Percentiles rank a stretch among this genome's conserved stretches.
These are phyloP conservation scores for Piaya cayana DNA, from an alignment of 2,113 vertebrate genomes.

Conservation along the genomic window DNA sequence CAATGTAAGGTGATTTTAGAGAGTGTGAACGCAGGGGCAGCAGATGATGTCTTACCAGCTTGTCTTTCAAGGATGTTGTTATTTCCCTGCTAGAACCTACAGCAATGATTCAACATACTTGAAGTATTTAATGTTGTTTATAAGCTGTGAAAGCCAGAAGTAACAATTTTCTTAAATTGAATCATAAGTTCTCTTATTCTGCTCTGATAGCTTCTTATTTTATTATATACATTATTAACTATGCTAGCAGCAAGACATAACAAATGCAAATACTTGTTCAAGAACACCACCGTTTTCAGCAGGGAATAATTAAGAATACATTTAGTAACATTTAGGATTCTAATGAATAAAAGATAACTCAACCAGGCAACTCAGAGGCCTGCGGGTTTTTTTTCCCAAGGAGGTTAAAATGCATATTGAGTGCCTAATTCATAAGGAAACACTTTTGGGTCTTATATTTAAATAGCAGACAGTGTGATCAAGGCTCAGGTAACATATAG, in stretches of 20 bases:
- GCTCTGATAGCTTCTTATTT: constrained; percentile 38
- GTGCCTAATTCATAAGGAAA: constrained; percentile 30
- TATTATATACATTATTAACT: constrained; percentile 63
- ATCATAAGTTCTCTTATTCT: constrained; percentile 39
- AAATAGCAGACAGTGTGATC: constrained; percentile 23
- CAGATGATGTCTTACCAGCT: not conserved
- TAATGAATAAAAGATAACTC: constrained; percentile 73
- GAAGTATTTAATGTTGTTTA: not conserved
- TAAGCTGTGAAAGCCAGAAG: not conserved
- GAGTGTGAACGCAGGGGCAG: not conserved
- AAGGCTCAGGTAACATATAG: not conserved
- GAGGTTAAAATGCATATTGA: constrained; percentile 48
- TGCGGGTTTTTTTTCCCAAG: constrained; percentile 65
- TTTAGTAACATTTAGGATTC: constrained; percentile 71
- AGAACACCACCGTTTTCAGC: constrained; percentile 58
- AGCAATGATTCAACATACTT: not conserved
- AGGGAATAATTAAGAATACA: constrained; percentile 71
- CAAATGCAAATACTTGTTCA: constrained; percentile 67
- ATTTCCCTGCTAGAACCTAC: not conserved
- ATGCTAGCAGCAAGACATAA: constrained; percentile 58
- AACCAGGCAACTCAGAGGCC: constrained; percentile 18
- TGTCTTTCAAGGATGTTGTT: not conserved
- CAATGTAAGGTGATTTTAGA: not conserved
- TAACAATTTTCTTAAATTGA: constrained; percentile 33
- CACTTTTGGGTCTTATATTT: constrained; percentile 37